Conservation (phyloP, 2,113 vertebrate genomes). For the Circaetus cinerascens region DNA sequence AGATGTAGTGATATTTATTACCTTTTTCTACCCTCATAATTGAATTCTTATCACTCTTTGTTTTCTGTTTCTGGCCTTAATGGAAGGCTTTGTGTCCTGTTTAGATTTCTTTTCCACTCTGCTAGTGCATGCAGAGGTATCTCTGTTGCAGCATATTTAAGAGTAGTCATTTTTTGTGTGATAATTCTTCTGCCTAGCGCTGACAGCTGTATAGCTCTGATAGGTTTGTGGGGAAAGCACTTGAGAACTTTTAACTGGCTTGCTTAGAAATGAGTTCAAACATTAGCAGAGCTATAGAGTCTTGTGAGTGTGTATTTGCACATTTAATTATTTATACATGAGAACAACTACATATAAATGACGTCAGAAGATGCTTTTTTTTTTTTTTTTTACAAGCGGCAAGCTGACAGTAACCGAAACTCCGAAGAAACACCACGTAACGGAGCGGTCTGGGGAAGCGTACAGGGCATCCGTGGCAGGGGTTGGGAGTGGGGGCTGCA, state of each 20-base stretch:
- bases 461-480: fast-evolving
- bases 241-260: background rate
- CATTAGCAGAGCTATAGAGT: background rate
- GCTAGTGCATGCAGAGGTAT: background rate
- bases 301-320: background rate
- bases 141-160: background rate
- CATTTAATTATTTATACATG: background rate
- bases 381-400: background rate
- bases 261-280: background rate
- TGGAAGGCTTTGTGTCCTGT: background rate
- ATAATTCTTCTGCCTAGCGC: background rate
- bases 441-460: fast-evolving
- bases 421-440: background rate
- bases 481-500: background rate
- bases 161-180: background rate
- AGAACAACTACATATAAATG: background rate
- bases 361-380: background rate
- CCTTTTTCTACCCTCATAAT: background rate
- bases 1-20: background rate
- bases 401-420: background rate
- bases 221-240: background rate
- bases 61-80: background rate
- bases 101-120: background rate
- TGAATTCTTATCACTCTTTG: background rate
- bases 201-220: background rate